Percentiles rank a stretch among this genome's conserved stretches.
Conservation (phyloP, 2,888 invertebrate genomes). For the Synergus japonicus region DNA sequence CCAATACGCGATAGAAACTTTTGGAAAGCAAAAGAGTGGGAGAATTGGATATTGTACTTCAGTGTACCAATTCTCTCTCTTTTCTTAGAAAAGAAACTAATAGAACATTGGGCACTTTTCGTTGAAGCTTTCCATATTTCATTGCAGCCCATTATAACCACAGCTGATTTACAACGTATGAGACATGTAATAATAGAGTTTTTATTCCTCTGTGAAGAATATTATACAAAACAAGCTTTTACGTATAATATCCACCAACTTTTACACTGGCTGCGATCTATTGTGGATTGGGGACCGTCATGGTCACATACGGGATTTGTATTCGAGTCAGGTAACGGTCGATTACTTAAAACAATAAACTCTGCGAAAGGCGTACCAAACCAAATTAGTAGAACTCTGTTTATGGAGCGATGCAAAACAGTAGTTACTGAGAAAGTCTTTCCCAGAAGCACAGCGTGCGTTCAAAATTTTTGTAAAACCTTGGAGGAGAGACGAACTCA, state of each 20-base stretch:
- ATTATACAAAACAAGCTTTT: conserved; percentile 34
- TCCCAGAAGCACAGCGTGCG: background rate
- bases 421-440: conserved; percentile 34
- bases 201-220: background rate
- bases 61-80: background rate
- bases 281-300: conserved; percentile 38
- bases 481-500: background rate
- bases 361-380: conserved; percentile 46
- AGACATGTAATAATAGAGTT: conserved; percentile 42
- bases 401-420: conserved; percentile 32
- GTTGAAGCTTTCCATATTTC: background rate
- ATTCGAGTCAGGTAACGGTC: conserved; percentile 45
- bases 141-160: background rate
- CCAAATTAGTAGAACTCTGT: conserved; percentile 40
- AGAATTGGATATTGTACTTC: background rate
- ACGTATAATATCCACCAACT: conserved; percentile 42
- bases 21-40: background rate
- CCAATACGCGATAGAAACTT: too few relatives aligned
- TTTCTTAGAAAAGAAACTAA: background rate
- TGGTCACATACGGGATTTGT: conserved; percentile 36
- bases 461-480: background rate
- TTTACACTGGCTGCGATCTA: conserved; percentile 14
- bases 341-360: conserved; percentile 42
- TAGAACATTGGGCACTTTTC: background rate
- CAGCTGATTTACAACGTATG: background rate